Evolutionary conservation across 2,113 vertebrate genomes (phyloP).

Genomic region (Gymnocephalus cernua): DNA sequence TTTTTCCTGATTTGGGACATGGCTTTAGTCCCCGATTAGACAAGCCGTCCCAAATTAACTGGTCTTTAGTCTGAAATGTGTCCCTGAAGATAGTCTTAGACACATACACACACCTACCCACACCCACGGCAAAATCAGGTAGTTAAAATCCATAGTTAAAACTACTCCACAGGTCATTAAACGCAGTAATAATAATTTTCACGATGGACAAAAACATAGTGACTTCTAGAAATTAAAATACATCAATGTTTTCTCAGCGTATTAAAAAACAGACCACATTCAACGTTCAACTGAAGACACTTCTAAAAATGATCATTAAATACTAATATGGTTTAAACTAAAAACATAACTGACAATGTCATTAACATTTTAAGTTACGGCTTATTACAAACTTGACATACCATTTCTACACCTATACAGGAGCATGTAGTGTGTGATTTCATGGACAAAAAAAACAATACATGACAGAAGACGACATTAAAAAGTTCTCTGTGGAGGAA

Average conservation of each 20-base stretch:
- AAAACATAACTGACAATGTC: conserved; percentile 20
- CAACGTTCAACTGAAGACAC: conserved; percentile 15
- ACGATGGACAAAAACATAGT: conserved; percentile 28
- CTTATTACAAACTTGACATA: conserved; percentile 30
- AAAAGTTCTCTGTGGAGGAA: conserved; percentile 15
- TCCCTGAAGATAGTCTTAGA: no score
- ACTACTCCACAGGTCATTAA: conserved; percentile 36
- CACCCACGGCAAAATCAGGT: conserved; percentile 39
- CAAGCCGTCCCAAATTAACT: no score
- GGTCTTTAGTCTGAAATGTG: no score
- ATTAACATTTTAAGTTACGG: conserved; percentile 49
- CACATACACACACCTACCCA: no score
- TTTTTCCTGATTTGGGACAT: no score
- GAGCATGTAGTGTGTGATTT: conserved; percentile 14
- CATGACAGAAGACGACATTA: conserved; percentile 9
- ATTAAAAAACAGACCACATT: conserved; percentile 38
- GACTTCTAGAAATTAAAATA: conserved; percentile 22
- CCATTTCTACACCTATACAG: conserved; percentile 20
- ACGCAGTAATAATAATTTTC: neutral
- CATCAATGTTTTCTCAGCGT: neutral
- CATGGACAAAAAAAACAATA: conserved; percentile 16
- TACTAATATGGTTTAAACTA: conserved; percentile 35
- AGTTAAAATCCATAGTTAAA: conserved; percentile 56
- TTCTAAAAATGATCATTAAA: conserved; percentile 25
- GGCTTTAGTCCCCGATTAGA: no score